These are phyloP conservation scores for Sebastes nivosus DNA, from an alignment of 2,797 vertebrate genomes.

Conservation along the genomic window DNA sequence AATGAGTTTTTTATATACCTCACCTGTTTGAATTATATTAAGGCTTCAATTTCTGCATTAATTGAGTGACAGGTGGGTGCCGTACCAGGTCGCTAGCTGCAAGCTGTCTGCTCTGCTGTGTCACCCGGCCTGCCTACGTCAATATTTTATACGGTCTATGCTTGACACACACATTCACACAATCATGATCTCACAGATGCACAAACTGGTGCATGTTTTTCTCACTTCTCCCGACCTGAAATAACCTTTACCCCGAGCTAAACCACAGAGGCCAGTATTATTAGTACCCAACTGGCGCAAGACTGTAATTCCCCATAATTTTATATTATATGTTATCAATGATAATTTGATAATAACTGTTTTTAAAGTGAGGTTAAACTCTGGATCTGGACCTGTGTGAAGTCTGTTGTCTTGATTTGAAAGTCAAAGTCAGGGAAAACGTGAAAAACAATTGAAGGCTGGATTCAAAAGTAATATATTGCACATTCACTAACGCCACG, in stretches of 20 bases:
- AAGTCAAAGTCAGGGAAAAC: not conserved
- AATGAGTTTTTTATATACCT: too few relatives aligned
- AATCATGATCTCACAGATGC: not conserved
- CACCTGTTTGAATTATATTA: too few relatives aligned
- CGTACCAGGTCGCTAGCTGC: too few relatives aligned
- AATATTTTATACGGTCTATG: too few relatives aligned
- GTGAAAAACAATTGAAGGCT: not conserved
- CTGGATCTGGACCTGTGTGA: not conserved
- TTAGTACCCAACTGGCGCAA: accelerated
- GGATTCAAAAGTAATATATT: not conserved
- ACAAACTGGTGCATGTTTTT: not conserved
- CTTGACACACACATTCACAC: not conserved
- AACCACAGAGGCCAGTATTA: not conserved
- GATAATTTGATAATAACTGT: not conserved
- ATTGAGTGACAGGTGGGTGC: too few relatives aligned
- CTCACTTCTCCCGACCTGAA: not conserved
- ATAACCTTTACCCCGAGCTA: not conserved
- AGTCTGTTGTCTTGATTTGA: not conserved
- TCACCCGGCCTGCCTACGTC: too few relatives aligned
- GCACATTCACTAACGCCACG: not conserved
- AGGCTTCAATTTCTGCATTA: too few relatives aligned
- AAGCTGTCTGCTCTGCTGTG: too few relatives aligned
- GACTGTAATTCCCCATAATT: not conserved
- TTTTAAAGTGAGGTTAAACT: not conserved
- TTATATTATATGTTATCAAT: not conserved